These are phyloP conservation scores for Xestia sexstrigata DNA, from an alignment of 2,888 invertebrate genomes.

Conservation along the genomic window DNA sequence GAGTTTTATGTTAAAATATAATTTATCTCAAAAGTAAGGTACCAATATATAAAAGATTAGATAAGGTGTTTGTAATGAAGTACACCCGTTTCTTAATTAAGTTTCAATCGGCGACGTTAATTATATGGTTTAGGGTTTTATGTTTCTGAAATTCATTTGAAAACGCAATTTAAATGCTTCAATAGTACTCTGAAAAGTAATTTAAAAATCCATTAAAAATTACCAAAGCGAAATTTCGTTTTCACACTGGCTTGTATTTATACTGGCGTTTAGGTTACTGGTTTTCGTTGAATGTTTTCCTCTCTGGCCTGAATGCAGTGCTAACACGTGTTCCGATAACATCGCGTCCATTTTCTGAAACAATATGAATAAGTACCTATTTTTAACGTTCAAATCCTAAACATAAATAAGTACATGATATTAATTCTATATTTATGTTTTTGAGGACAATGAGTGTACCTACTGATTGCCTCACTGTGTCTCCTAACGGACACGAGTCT, in stretches of 20 bases:
- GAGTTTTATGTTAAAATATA: background rate
- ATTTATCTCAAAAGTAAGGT: background rate
- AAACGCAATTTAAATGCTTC: conserved; percentile 13
- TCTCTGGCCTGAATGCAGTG: conserved; percentile 92
- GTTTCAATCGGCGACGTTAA: background rate
- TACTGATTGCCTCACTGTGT: background rate
- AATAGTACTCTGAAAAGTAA: conserved; percentile 19
- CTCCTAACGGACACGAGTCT: background rate
- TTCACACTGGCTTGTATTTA: conserved; percentile 80
- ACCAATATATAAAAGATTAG: background rate
- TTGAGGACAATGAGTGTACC: background rate
- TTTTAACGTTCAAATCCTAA: background rate
- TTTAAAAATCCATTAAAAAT: conserved; percentile 28
- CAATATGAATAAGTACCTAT: background rate
- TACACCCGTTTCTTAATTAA: background rate
- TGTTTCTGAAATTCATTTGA: conserved; percentile 39
- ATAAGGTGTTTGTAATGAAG: background rate
- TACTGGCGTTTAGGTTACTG: conserved; percentile 71
- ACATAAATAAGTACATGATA: conserved; percentile 1
- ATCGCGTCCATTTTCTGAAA: conserved; percentile 93
- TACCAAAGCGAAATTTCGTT: conserved; percentile 80
- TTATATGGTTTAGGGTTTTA: background rate
- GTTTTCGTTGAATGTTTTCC: conserved; percentile 68
- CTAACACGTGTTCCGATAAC: conserved; percentile 96
- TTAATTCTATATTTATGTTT: background rate